Conservation (phyloP, 2,888 invertebrate species). For the Prosapia bicincta region DNA sequence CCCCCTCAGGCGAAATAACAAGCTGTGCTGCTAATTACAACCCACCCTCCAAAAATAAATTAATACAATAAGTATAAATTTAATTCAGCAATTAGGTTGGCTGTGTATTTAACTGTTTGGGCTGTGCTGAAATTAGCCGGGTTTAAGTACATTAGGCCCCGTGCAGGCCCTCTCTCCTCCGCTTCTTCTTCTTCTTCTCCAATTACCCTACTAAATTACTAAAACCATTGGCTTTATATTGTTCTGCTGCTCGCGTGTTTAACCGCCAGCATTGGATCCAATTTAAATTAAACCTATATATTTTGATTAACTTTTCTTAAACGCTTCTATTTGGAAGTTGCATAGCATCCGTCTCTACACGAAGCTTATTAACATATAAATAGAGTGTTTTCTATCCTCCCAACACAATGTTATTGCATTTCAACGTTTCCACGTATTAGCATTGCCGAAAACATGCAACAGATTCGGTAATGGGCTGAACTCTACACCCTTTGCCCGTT, state of each 20-base stretch:
- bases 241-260: not conserved
- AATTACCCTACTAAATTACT: slow-evolving; percentile 5
- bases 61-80: slow-evolving; percentile 2
- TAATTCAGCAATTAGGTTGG: not conserved
- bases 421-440: not conserved
- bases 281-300: slow-evolving; percentile 20
- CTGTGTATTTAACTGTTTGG: not conserved
- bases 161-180: slow-evolving; percentile 8
- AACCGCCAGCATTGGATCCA: not conserved
- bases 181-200: slow-evolving; percentile 21
- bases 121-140: not conserved
- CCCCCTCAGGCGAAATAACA: not conserved
- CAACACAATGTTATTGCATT: not conserved
- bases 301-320: slow-evolving; percentile 18
- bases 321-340: not conserved
- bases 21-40: not conserved
- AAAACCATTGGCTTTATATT: not conserved
- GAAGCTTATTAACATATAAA: slow-evolving; percentile 20
- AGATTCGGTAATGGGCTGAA: too few species aligned
- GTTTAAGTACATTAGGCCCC: not conserved
- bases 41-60: not conserved
- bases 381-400: slow-evolving; percentile 7
- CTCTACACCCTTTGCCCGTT: too few species aligned
- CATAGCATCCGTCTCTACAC: not conserved
- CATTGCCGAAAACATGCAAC: not conserved